Evolutionary conservation across 2,113 vertebrate genomes (phyloP), one percentile per base, ranked within the genome.

Genomic region (Acrocephalus arundinaceus): DNA sequence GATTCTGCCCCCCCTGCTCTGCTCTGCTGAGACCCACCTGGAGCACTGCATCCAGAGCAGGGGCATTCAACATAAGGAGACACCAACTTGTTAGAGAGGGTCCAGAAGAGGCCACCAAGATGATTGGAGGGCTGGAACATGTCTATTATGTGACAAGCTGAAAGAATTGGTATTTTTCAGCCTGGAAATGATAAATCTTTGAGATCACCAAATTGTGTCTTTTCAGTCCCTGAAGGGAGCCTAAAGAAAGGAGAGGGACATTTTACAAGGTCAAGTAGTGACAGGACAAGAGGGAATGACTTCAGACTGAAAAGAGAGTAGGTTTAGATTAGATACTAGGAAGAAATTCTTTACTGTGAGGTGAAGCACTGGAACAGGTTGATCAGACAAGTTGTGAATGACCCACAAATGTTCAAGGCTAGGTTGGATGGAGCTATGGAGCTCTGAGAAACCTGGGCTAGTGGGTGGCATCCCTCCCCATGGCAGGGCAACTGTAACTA

Each of bases 21-120:
- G 63, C 31, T 3, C 11, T 80, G 3, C 0, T 73, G 18, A 33
- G 27, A 66, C 10, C 39, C 45, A 39, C 12, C 27, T 45, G 37
- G 0, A 37, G 6, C 0, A 0, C 37, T 59, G 37, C 2, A 37
- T 59, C 31, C 52, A 46, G 28, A 6, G 23, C 61, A n/a, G 52
- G 27, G 4, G 2, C 4, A 3, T 6, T 10, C 54, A 46, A 13
- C 4, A 4, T 25, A 45, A 17, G 17, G 35, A 31, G 23, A 52
- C 10, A 39, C 4, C 19, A 33, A 14, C 23, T 37, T 68, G 37
- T 46, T 82, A 28, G 28, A n/a, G 54, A 39, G 15, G 3, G 16
- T 61, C 28, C 16, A n/a, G 28, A 52, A 61, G 5, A 46, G 33
- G 23, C 23, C 9, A 39, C 23, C 27, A 82, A 30, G 33, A 10